Percentiles rank a stretch among this genome's conserved stretches.
Evolutionary conservation across 53 echinoderm and acorn worm species (phyloP).

Genomic region (Holothuria leucospilota): DNA sequence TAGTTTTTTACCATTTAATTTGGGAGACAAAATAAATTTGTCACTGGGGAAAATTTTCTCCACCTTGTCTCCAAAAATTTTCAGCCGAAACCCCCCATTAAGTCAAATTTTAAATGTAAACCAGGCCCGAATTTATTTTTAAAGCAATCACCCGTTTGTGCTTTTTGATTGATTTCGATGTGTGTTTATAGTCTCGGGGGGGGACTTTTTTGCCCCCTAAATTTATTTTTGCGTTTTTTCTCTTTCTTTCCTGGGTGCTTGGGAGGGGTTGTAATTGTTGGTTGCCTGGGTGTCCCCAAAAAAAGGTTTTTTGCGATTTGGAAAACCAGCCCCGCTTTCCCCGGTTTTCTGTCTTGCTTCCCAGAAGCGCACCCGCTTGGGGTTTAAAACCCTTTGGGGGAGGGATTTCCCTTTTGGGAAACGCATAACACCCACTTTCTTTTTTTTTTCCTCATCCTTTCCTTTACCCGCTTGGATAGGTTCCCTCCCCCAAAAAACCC

Average conservation of each 20-base stretch:
- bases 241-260: background rate
- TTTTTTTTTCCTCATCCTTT: constrained; percentile 44
- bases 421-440: background rate
- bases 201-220: background rate
- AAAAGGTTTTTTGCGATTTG: background rate
- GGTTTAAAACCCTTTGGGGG: background rate
- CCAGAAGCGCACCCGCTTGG: background rate
- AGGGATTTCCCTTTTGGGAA: background rate
- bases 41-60: constrained; percentile 33
- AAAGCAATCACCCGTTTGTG: background rate
- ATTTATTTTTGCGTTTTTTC: background rate
- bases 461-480: constrained; percentile 55
- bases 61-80: constrained; percentile 21
- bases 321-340: background rate
- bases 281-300: background rate
- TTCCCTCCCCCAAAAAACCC: constrained; percentile 58
- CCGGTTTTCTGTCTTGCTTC: background rate
- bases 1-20: constrained; percentile 29
- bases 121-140: background rate
- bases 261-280: background rate
- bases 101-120: background rate
- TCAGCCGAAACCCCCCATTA: constrained; percentile 19
- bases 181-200: background rate
- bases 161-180: constrained; percentile 13
- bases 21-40: constrained; percentile 21